Percentiles rank a stretch among this genome's conserved stretches.
Conservation (phyloP, 2,797 vertebrate species). For the Myripristis jacobus region DNA sequence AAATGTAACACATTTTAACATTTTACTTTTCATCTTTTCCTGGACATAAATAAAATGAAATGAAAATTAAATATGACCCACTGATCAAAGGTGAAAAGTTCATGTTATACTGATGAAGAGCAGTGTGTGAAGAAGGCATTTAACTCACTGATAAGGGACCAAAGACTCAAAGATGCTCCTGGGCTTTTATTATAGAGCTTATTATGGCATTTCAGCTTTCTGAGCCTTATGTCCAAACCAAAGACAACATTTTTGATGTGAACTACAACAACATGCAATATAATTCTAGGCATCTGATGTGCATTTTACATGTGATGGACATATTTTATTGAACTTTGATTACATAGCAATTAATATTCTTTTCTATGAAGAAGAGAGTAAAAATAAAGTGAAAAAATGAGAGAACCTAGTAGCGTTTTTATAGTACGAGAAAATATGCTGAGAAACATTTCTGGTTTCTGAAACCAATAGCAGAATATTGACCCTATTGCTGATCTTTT, state of each 20-base stretch:
- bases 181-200: slow-evolving; percentile 14
- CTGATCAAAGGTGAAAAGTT: background rate
- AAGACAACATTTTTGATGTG: slow-evolving; percentile 74
- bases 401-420: slow-evolving; percentile 44
- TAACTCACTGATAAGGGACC: slow-evolving; percentile 14
- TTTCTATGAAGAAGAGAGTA: slow-evolving; percentile 10
- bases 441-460: slow-evolving; percentile 10
- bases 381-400: background rate
- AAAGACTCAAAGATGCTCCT: slow-evolving; percentile 20
- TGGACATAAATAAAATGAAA: no score
- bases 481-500: slow-evolving; percentile 55
- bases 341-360: slow-evolving; percentile 42
- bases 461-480: slow-evolving; percentile 40
- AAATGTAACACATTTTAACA: no score
- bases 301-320: slow-evolving; percentile 16
- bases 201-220: slow-evolving; percentile 53
- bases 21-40: no score
- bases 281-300: slow-evolving; percentile 21
- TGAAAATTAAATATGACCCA: background rate
- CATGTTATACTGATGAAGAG: background rate
- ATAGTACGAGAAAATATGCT: slow-evolving; percentile 55
- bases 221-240: slow-evolving; percentile 83
- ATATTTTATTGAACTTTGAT: slow-evolving; percentile 15
- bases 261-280: slow-evolving; percentile 57
- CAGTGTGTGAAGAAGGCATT: background rate